Percentiles rank a stretch among this genome's conserved stretches.
These are phyloP conservation scores for Nemotelus pantherinus DNA, from an alignment of 2,888 invertebrate species.

Conservation along the genomic window DNA sequence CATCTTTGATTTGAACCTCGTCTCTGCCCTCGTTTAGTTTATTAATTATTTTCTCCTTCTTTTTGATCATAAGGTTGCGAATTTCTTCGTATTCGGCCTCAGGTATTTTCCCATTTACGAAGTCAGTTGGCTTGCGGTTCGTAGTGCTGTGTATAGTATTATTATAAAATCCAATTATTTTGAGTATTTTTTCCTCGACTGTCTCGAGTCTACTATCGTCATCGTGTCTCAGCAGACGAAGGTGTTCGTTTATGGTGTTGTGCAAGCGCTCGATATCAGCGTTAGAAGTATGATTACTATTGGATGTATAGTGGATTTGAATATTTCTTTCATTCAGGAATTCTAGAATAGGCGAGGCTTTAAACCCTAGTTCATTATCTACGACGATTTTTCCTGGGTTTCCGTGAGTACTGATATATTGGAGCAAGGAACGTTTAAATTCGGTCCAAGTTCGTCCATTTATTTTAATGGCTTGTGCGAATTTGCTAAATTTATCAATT, in stretches of 20 bases:
- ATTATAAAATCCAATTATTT: conserved; percentile 3
- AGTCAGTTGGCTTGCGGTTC: conserved; percentile 4
- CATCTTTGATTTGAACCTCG: conserved; percentile 14
- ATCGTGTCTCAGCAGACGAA: neutral
- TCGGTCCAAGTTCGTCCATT: too few relatives aligned
- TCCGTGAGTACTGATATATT: too few relatives aligned
- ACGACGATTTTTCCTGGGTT: too few relatives aligned
- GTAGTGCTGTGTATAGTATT: neutral
- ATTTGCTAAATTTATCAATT: too few relatives aligned
- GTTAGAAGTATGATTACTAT: neutral
- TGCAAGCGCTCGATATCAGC: neutral
- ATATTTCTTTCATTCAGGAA: too few relatives aligned
- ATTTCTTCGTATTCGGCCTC: conserved; percentile 9
- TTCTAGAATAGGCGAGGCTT: too few relatives aligned
- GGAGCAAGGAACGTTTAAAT: too few relatives aligned
- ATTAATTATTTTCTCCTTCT: conserved; percentile 25
- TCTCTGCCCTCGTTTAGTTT: neutral
- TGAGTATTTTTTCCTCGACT: neutral
- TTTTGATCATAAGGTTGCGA: conserved; percentile 4
- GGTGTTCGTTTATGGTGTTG: neutral
- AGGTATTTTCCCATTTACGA: conserved; percentile 20
- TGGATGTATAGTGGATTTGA: neutral
- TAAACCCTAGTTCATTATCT: too few relatives aligned
- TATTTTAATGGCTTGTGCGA: too few relatives aligned
- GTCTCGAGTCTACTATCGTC: neutral